Percentiles rank a stretch among this genome's conserved stretches.
These are phyloP conservation scores for Aptenodytes forsteri DNA, from an alignment of 2,113 vertebrate species.

Conservation along the genomic window DNA sequence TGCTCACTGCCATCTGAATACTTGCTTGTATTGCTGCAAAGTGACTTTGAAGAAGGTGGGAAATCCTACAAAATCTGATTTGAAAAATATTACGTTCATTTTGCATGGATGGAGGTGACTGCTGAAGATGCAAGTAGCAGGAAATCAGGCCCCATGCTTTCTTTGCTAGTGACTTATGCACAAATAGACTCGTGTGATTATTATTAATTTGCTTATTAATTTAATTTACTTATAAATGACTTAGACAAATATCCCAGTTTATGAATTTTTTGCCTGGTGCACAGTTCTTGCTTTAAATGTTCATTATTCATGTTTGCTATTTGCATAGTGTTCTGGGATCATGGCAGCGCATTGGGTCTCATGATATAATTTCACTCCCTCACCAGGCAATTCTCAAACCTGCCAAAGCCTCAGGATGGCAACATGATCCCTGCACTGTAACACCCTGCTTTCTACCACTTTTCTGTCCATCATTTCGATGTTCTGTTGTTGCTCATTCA, in stretches of 20 bases:
- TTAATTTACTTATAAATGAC: not conserved
- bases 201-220: not conserved
- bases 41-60: not conserved
- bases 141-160: not conserved
- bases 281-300: not conserved
- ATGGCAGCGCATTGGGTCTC: not conserved
- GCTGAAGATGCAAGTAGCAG: not conserved
- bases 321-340: not conserved
- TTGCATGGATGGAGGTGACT: not conserved
- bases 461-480: not conserved
- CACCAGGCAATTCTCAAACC: not conserved
- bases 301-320: not conserved
- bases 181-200: not conserved
- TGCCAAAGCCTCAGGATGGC: not conserved
- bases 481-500: not conserved
- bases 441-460: not conserved
- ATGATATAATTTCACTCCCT: not conserved
- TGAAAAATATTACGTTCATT: not conserved
- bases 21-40: not conserved
- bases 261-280: not conserved
- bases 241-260: not conserved
- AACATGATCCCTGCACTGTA: not conserved
- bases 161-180: not conserved
- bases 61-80: not conserved
- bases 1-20: not conserved